Evolutionary conservation across 2,888 invertebrate genomes (phyloP).

Genomic region (Patella caerulea): DNA sequence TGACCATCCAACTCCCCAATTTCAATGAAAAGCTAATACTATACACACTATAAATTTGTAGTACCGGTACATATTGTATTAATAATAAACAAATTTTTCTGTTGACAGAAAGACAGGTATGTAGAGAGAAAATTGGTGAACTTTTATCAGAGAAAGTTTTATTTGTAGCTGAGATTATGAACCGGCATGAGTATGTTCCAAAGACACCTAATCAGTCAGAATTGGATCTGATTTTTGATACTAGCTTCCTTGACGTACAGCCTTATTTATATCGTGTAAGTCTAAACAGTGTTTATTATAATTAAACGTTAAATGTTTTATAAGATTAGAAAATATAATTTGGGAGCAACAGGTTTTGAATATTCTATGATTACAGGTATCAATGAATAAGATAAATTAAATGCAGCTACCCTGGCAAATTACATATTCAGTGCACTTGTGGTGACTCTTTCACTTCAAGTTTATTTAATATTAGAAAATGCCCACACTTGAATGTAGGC

Average conservation of each 20-base stretch:
- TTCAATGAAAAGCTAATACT: not conserved
- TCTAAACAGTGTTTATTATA: not conserved
- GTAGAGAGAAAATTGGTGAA: constrained; percentile 79
- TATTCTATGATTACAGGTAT: no score
- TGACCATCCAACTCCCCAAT: no score
- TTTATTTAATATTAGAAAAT: no score
- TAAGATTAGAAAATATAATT: not conserved
- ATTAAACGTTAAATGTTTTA: not conserved
- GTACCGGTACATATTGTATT: not conserved
- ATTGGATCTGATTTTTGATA: constrained; percentile 94
- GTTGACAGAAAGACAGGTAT: constrained; percentile 82
- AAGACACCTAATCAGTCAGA: constrained; percentile 95
- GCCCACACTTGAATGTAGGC: no score
- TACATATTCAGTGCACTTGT: no score
- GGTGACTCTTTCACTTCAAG: no score
- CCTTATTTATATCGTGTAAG: constrained; percentile 95
- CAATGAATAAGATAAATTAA: no score
- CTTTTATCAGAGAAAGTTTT: constrained; percentile 90
- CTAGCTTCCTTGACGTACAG: constrained; percentile 91
- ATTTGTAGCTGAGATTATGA: constrained; percentile 95
- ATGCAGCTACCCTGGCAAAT: no score
- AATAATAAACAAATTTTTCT: no score
- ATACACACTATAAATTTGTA: not conserved
- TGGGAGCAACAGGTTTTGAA: not conserved
- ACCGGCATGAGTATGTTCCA: constrained; percentile 95